phyloP scores from a whole-genome alignment of 2,113 vertebrate genomes.

The Azemiops feae region DNA sequence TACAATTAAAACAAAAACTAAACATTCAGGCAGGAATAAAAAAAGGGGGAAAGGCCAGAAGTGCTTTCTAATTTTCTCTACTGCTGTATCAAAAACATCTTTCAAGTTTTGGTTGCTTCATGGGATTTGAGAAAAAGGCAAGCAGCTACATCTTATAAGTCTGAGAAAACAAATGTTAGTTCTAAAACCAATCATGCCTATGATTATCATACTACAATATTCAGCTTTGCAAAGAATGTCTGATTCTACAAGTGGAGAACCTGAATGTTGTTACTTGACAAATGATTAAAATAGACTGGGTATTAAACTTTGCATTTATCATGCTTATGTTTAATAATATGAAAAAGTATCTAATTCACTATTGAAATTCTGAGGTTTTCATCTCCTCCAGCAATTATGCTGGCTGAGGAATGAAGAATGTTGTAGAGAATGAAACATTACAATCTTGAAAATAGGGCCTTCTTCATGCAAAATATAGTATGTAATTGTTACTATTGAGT shows the following conservation, averaged over 20 bases:
- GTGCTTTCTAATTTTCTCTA: constrained; percentile 59
- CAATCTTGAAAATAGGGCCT: neutral
- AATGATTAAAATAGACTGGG: neutral
- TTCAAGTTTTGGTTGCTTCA: constrained; percentile 38
- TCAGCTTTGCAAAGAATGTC: neutral
- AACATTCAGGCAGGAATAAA: neutral
- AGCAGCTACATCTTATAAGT: constrained; percentile 41
- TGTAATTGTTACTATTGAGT: neutral
- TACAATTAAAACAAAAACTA: too few species aligned
- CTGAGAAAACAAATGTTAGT: constrained; percentile 2
- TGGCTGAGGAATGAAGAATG: neutral
- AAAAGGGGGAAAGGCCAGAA: constrained; percentile 73
- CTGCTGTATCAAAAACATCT: constrained; percentile 49
- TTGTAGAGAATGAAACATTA: neutral
- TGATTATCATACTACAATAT: neutral
- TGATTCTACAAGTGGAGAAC: neutral
- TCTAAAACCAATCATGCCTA: neutral
- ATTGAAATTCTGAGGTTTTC: too few species aligned
- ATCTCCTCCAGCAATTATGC: neutral
- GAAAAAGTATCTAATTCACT: neutral
- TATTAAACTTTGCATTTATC: neutral
- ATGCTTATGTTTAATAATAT: neutral
- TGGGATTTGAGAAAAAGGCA: constrained; percentile 17
- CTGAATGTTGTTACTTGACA: neutral
- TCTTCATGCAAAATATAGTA: neutral